Conservation (phyloP, 2,113 vertebrate genomes). For the Oxyura jamaicensis region DNA sequence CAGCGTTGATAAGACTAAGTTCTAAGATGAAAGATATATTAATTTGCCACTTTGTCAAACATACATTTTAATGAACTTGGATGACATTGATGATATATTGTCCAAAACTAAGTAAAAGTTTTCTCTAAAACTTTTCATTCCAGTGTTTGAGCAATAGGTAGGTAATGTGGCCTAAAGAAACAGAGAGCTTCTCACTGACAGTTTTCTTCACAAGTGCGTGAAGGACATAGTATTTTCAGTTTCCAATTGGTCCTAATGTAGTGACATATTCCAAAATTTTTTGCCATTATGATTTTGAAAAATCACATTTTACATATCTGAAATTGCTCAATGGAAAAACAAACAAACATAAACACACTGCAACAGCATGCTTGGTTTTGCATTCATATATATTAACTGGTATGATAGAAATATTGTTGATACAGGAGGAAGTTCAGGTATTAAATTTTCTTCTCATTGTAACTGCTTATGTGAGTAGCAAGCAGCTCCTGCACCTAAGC, state of each 20-base stretch:
- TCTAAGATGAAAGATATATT: neutral
- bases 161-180: neutral
- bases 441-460: neutral
- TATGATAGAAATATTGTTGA: neutral
- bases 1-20: neutral
- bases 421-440: neutral
- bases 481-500: neutral
- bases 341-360: neutral
- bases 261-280: neutral
- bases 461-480: neutral
- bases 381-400: neutral
- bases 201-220: neutral
- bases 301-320: neutral
- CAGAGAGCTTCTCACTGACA: neutral
- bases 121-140: neutral
- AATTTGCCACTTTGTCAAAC: neutral
- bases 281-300: neutral
- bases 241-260: neutral
- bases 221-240: neutral
- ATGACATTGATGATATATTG: neutral
- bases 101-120: neutral
- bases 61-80: fast-evolving
- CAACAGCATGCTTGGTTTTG: neutral
- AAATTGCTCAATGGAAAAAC: neutral
- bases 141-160: neutral